A percentile compares a stretch with the other conserved stretches of the same genome.
Evolutionary conservation across 2,113 vertebrate genomes (phyloP).

Genomic region (human (Homo sapiens)): DNA sequence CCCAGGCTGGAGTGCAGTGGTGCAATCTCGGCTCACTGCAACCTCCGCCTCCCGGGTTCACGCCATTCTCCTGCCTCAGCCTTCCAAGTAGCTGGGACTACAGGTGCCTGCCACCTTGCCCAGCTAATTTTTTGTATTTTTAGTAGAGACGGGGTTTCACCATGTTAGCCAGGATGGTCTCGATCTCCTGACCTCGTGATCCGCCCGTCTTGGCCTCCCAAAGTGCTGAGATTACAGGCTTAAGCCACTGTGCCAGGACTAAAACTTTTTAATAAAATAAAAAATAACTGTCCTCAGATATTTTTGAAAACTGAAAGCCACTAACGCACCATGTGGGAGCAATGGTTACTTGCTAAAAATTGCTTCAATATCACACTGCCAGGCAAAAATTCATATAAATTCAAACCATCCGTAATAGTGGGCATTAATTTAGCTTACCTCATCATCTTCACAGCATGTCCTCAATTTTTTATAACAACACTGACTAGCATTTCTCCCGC

Average conservation of each 20-base stretch:
- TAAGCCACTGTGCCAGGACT: too few species aligned
- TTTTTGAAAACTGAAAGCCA: background rate
- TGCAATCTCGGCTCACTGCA: too few species aligned
- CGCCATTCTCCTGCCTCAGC: too few species aligned
- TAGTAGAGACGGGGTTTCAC: too few species aligned
- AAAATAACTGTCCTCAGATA: background rate
- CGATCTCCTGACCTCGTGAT: too few species aligned
- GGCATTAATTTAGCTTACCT: background rate
- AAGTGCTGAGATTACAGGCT: too few species aligned
- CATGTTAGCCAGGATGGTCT: too few species aligned
- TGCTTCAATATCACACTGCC: background rate
- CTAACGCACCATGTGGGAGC: background rate
- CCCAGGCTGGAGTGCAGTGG: too few species aligned
- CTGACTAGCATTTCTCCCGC: background rate
- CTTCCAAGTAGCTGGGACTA: too few species aligned
- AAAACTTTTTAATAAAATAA: too few species aligned
- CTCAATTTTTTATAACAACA: background rate
- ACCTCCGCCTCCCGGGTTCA: too few species aligned
- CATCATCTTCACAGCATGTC: background rate
- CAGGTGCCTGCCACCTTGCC: fast-evolving
- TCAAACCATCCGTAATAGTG: background rate
- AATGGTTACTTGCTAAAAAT: slow-evolving; percentile 35
- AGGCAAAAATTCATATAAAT: slow-evolving; percentile 7
- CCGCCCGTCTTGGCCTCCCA: fast-evolving
- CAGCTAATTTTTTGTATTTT: too few species aligned